Base-by-base conservation (phyloP, 2,888 invertebrate species). In the Darwinula stevensoni region DNA sequence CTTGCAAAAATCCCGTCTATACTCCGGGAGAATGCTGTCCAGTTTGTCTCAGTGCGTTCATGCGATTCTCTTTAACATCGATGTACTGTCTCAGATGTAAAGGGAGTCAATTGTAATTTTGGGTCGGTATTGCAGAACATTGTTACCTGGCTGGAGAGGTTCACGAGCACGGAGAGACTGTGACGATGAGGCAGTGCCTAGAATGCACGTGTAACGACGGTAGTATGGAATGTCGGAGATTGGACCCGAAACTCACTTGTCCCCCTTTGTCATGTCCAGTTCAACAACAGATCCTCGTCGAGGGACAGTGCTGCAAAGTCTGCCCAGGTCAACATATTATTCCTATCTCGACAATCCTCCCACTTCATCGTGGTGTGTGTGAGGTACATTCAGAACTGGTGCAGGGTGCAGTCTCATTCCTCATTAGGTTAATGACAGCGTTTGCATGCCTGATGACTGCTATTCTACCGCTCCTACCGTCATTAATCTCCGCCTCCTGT, bases 251-350 rank as follows among this genome's bases (percentile, higher is more conserved):
- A 44, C 62, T 60, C 35, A 63, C 61, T 42, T 80, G 80, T 53
- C 75, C 76, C 31, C 59, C 62, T 43, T 59, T 78, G 42, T 62
- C 67, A 33, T 80, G 80, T 54, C 68, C 72, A 39, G 57, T 60
- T 31, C 61, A 63, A 38, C 64, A 73, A 47, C 73, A 74, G 54
- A 67, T 78, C 50, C 65, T 65, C 42, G 70, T 74, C 22, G 22
- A 22, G 9, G 76, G 71, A 36, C 71, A 75, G 51, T 82, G 80
- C 57, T 82, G 82, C 60, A 73, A 73, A 51, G 72, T 74, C 49
- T 82, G 82, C 52, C 71, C 70, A 56, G 78, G 78, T 74, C 52
- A 39, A 18, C 22, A 40, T 27, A 40, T 37, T 5, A 17, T 29
- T 17, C n/a, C n/a, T n/a, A n/a, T n/a, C n/a, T n/a, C n/a, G n/a